phyloP scores from a whole-genome alignment of 2,113 vertebrate species.

The Eleginops maclovinus region DNA sequence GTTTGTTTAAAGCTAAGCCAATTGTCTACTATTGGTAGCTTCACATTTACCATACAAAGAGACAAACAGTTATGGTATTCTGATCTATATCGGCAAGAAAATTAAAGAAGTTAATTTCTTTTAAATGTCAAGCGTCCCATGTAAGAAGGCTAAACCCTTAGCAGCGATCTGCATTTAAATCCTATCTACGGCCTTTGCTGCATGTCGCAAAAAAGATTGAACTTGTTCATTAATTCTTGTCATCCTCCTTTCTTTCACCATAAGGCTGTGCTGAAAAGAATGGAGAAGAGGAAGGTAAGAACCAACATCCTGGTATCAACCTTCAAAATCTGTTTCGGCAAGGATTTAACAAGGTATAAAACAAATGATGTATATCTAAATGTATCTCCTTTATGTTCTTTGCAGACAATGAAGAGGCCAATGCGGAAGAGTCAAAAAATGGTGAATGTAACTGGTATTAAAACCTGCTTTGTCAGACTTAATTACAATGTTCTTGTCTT shows the following conservation, averaged over 20 bases:
- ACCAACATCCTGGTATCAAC: not conserved
- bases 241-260: conserved; percentile 26
- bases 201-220: too few species aligned
- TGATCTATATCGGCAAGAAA: not conserved
- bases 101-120: too few species aligned
- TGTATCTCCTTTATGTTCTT: conserved; percentile 14
- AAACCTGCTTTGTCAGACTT: not conserved
- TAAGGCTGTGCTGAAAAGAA: conserved; percentile 39
- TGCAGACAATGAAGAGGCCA: conserved; percentile 53
- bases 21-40: not conserved
- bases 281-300: conserved; percentile 47
- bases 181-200: too few species aligned
- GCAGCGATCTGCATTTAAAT: too few species aligned
- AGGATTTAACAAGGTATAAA: not conserved
- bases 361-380: not conserved
- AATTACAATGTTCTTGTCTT: not conserved
- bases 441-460: conserved; percentile 40
- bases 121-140: too few species aligned
- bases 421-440: conserved; percentile 20
- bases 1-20: not conserved
- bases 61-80: not conserved
- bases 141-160: too few species aligned
- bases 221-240: not conserved
- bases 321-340: not conserved
- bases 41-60: not conserved